These are phyloP conservation scores for Anthopleura xanthogrammica DNA, from an alignment of 92 coral and sea anemone genomes.

Conservation along the genomic window DNA sequence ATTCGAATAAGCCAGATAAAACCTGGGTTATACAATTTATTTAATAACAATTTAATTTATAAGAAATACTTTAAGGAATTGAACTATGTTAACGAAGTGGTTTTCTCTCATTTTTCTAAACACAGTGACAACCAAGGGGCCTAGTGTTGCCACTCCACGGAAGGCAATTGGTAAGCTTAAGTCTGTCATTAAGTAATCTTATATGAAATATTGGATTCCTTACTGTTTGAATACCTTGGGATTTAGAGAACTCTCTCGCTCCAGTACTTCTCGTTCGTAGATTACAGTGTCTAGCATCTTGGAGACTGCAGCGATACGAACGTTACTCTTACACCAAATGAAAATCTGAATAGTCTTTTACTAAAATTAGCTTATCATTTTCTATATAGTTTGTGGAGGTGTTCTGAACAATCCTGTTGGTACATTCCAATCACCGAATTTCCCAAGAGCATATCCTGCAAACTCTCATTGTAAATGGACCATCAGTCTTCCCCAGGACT, in stretches of 20 bases:
- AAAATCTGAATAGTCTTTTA: not conserved
- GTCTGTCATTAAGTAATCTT: not conserved
- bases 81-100: no score
- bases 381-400: slow-evolving; percentile 29
- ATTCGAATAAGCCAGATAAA: no score
- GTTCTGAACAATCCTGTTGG: slow-evolving; percentile 6
- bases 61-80: not conserved
- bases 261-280: no score
- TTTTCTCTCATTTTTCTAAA: no score
- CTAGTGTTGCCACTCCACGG: not conserved
- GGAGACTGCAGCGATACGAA: no score
- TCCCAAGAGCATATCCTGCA: slow-evolving; percentile 38
- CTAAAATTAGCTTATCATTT: not conserved
- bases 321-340: no score
- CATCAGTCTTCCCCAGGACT: slow-evolving; percentile 17
- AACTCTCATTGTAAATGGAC: slow-evolving; percentile 38
- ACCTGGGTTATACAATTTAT: no score
- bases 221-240: not conserved
- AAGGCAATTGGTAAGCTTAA: not conserved
- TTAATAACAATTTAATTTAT: no score
- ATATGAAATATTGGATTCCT: not conserved
- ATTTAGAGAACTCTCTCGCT: not conserved
- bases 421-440: slow-evolving; percentile 35
- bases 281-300: no score
- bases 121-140: not conserved